These are phyloP conservation scores for Myotis daubentonii DNA, from an alignment of 2,797 vertebrate species.

Conservation along the genomic window DNA sequence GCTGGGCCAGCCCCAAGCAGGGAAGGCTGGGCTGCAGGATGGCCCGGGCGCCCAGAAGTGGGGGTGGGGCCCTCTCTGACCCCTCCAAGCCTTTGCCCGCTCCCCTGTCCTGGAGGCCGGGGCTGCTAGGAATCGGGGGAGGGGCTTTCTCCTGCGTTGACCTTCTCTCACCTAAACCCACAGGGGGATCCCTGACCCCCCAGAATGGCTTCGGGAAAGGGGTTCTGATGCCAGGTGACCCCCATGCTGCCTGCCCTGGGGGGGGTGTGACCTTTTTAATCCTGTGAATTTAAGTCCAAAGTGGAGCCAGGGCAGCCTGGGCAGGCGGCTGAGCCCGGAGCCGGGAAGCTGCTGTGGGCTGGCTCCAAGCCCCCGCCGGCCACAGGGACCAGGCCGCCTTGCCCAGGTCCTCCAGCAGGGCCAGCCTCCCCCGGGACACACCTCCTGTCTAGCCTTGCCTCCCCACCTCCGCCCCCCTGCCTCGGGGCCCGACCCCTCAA, in stretches of 20 bases:
- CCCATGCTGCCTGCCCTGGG: neutral
- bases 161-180: too few relatives aligned
- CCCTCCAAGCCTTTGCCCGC: neutral
- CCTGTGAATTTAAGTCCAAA: neutral
- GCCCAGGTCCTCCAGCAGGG: neutral
- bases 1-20: neutral
- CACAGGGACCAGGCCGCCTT: neutral
- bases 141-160: neutral
- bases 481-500: fast-evolving
- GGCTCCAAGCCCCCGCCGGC: neutral
- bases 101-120: too few relatives aligned
- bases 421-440: fast-evolving
- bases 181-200: neutral
- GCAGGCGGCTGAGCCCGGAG: neutral
- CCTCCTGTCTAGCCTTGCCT: neutral
- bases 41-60: fast-evolving
- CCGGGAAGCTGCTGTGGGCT: fast-evolving
- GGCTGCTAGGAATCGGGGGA: neutral
- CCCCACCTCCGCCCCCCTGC: neutral
- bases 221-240: neutral
- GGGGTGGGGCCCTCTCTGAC: neutral
- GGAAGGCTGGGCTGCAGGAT: neutral
- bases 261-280: too few relatives aligned
- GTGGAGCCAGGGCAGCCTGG: neutral
- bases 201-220: neutral